Percentiles rank a stretch among this genome's conserved stretches.
These are phyloP conservation scores for Aphelenchoides fujianensis DNA, from an alignment of 1,140 invertebrate genomes.

Conservation along the genomic window DNA sequence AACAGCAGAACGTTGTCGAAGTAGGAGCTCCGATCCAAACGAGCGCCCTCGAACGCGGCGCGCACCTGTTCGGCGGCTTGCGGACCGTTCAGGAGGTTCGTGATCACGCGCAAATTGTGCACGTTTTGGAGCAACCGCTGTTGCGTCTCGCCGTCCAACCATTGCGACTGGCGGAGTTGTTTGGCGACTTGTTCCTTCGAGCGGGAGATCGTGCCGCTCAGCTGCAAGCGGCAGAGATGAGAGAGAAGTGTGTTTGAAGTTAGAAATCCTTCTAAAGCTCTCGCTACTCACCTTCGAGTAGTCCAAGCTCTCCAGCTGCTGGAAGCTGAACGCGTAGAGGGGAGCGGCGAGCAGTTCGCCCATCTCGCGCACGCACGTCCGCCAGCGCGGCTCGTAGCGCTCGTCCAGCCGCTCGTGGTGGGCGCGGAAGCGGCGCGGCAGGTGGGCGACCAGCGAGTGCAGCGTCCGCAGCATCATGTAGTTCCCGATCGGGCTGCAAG, in stretches of 20 bases:
- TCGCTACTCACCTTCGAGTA: neutral
- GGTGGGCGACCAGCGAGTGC: neutral
- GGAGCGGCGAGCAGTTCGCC: conserved; percentile 1
- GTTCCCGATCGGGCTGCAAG: conserved; percentile 4
- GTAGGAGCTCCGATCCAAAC: conserved; percentile 6
- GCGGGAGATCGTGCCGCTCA: neutral
- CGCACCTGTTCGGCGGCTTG: neutral
- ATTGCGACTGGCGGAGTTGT: neutral
- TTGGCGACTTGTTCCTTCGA: neutral
- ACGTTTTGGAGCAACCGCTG: neutral
- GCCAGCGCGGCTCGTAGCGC: neutral
- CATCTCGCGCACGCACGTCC: conserved; percentile 6
- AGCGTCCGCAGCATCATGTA: neutral
- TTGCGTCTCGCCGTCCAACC: neutral
- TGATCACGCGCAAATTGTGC: conserved; percentile 10
- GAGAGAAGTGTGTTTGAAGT: neutral
- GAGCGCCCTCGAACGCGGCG: neutral
- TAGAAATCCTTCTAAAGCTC: too few relatives aligned
- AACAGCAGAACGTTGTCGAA: conserved; percentile 19
- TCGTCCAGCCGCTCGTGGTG: neutral
- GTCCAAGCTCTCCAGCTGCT: neutral
- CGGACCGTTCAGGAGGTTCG: neutral
- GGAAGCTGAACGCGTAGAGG: neutral
- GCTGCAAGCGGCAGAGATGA: neutral
- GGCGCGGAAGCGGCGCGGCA: neutral